A percentile compares a stretch with the other conserved stretches of the same genome.
Conservation (phyloP, 2,113 vertebrate genomes). For the Henicopernis longicauda region DNA sequence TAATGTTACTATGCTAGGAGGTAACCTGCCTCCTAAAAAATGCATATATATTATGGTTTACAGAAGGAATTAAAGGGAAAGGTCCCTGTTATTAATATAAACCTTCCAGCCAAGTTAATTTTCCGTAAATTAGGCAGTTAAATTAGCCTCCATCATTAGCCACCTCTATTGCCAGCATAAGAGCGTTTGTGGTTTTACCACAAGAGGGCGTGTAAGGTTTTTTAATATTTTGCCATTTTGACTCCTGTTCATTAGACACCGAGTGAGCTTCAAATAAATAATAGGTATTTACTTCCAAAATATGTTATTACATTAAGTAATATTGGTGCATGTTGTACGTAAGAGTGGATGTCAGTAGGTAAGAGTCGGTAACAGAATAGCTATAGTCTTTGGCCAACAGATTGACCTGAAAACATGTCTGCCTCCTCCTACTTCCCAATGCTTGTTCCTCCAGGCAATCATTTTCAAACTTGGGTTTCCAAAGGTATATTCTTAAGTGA, state of each 20-base stretch:
- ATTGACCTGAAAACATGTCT: neutral
- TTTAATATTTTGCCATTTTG: conserved; percentile 7
- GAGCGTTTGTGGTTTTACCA: conserved; percentile 7
- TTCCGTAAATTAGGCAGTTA: neutral
- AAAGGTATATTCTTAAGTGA: conserved; percentile 4
- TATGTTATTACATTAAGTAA: neutral
- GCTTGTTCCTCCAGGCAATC: neutral
- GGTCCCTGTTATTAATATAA: neutral
- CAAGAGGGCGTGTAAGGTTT: conserved; percentile 66
- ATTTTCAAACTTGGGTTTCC: neutral
- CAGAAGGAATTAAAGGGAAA: neutral
- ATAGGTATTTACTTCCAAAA: neutral
- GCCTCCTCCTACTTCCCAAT: neutral
- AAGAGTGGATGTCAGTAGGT: neutral
- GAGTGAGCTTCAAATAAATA: neutral
- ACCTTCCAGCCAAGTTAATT: neutral
- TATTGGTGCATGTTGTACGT: neutral
- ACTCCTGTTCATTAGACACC: neutral
- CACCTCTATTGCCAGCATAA: neutral
- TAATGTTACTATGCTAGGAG: neutral
- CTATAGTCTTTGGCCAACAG: neutral
- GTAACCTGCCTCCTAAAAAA: neutral
- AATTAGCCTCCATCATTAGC: neutral
- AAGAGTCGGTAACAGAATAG: neutral
- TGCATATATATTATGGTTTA: neutral